phyloP scores from a whole-genome alignment of 2,888 invertebrate genomes.

The Chelonus formosanus region DNA sequence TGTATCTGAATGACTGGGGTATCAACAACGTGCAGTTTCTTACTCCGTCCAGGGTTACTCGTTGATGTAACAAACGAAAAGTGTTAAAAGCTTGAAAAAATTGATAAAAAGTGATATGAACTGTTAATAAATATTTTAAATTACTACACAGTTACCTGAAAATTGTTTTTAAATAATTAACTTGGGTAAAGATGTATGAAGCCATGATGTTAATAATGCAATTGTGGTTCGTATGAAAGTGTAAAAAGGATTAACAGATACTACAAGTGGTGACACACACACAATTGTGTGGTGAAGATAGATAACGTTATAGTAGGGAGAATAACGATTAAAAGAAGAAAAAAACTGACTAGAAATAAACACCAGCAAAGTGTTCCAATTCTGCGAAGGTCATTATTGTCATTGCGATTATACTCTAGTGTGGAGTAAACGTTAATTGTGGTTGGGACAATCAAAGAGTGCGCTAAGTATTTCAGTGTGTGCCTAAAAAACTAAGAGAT shows the following conservation, averaged over 20 bases:
- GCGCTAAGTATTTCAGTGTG: constrained; percentile 33
- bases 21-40: too few relatives aligned
- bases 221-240: constrained; percentile 30
- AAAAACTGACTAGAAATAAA: constrained; percentile 21
- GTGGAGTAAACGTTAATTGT: constrained; percentile 28
- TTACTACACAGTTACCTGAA: constrained; percentile 40
- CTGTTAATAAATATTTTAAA: constrained; percentile 9
- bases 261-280: constrained; percentile 17
- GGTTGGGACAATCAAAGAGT: constrained; percentile 24
- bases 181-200: constrained; percentile 17
- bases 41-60: too few relatives aligned
- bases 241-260: constrained; percentile 31
- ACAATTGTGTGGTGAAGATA: constrained; percentile 13
- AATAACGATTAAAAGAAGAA: constrained; percentile 2
- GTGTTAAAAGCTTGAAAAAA: constrained; percentile 23
- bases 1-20: too few relatives aligned
- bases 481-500: constrained; percentile 34
- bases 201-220: constrained; percentile 7
- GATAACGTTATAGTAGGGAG: constrained; percentile 11
- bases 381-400: constrained; percentile 29
- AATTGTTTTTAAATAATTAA: constrained; percentile 6
- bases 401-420: constrained; percentile 19
- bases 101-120: constrained; percentile 17
- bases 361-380: constrained; percentile 43
- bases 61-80: constrained; percentile 9